A percentile compares a stretch with the other conserved stretches of the same genome.
Conservation (phyloP, 1,140 invertebrate species). For the Aleiodes sp. region DNA sequence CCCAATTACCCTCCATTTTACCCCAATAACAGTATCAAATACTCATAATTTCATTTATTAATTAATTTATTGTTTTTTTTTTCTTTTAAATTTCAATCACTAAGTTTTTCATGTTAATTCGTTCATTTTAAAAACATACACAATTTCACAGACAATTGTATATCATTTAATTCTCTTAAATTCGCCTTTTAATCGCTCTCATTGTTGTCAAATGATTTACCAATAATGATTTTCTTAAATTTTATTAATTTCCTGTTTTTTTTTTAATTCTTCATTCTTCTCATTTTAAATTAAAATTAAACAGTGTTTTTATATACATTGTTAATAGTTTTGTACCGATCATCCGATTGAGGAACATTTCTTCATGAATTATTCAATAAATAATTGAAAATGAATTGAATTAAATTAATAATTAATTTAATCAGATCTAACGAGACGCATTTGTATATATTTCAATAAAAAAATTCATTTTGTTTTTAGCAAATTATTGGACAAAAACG, state of each 20-base stretch:
- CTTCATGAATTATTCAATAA: constrained; percentile 13
- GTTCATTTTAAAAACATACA: constrained; percentile 25
- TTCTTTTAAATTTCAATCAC: constrained; percentile 23
- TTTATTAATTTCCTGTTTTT: background rate
- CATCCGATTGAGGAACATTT: constrained; percentile 28
- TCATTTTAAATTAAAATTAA: background rate
- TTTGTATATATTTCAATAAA: constrained; percentile 14
- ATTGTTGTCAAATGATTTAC: background rate
- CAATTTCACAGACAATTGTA: constrained; percentile 25
- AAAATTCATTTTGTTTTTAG: no score
- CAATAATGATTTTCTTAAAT: background rate
- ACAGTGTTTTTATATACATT: constrained; percentile 22
- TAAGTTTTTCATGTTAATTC: background rate
- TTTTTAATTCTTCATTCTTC: background rate
- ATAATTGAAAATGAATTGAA: constrained; percentile 6
- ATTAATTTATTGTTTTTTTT: constrained; percentile 26
- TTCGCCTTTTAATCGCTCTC: background rate
- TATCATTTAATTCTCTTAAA: constrained; percentile 2
- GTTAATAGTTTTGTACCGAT: constrained; percentile 30
- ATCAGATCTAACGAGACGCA: constrained; percentile 2
- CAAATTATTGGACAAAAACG: background rate
- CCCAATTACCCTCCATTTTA: no score
- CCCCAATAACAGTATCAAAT: no score
- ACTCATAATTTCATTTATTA: constrained; percentile 13
- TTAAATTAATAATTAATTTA: background rate